A percentile compares a stretch with the other conserved stretches of the same genome.
Evolutionary conservation across 2,888 invertebrate species (phyloP).

Genomic region (Cataglyphis altisquamis): DNA sequence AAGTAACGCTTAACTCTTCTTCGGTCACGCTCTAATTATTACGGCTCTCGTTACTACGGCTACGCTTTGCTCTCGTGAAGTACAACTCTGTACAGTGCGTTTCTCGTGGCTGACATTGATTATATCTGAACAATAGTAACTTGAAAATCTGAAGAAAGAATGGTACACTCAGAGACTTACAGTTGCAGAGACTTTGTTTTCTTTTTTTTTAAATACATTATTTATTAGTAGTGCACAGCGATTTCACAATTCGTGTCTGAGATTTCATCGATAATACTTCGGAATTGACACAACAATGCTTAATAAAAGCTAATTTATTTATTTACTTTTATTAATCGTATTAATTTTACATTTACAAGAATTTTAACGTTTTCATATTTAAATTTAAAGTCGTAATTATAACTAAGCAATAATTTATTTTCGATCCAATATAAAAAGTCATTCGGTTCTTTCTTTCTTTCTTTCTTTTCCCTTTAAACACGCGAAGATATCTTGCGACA

Average conservation of each 20-base stretch:
- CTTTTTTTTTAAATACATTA: constrained; percentile 21
- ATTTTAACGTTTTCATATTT: background rate
- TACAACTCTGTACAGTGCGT: background rate
- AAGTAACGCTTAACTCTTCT: constrained; percentile 46
- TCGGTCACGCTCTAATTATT: constrained; percentile 55
- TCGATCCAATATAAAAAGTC: background rate
- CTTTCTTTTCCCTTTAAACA: background rate
- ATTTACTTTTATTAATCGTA: constrained; percentile 1
- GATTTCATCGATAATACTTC: background rate
- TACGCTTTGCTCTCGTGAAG: constrained; percentile 17
- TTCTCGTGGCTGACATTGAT: constrained; percentile 9
- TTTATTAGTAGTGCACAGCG: background rate
- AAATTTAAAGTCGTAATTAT: background rate
- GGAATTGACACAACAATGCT: background rate
- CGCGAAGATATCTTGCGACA: background rate
- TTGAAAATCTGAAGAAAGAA: constrained; percentile 17
- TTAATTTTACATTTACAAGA: background rate
- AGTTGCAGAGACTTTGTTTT: background rate
- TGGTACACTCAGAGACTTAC: background rate
- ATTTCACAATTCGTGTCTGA: background rate
- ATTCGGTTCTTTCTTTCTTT: background rate
- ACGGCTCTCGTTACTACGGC: constrained; percentile 21
- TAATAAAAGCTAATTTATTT: constrained; percentile 16
- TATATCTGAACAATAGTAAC: background rate
- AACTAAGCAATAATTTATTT: background rate